phyloP scores from a whole-genome alignment of 2,888 invertebrate species.

The Ornithoptera priamus region DNA sequence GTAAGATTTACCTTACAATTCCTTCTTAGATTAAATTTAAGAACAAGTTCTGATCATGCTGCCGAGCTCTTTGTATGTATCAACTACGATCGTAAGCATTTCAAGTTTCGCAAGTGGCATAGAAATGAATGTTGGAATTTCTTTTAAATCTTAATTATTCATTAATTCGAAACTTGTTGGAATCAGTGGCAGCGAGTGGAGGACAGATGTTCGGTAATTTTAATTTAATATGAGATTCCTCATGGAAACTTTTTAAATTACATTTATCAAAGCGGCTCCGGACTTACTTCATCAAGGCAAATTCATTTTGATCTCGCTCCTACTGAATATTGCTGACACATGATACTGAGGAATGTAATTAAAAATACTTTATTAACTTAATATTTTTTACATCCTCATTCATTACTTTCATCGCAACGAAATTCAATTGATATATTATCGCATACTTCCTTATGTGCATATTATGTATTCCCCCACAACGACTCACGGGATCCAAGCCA shows the following conservation, averaged over 20 bases:
- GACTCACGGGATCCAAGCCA: no score
- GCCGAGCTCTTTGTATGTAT: no score
- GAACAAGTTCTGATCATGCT: no score
- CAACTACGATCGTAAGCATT: no score
- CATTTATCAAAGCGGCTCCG: conserved; percentile 38
- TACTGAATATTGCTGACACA: conserved; percentile 5
- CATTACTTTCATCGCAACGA: no score
- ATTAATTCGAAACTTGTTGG: conserved; percentile 61
- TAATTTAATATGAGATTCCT: conserved; percentile 66
- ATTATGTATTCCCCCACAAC: no score
- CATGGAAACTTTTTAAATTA: conserved; percentile 68
- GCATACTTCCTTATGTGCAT: no score
- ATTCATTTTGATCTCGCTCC: conserved; percentile 9
- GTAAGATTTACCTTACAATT: no score
- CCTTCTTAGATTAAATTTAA: no score
- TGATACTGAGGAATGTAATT: neutral
- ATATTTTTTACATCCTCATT: no score
- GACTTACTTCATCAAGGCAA: conserved; percentile 20
- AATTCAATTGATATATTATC: no score
- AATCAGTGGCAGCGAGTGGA: conserved; percentile 52
- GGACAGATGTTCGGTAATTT: conserved; percentile 71
- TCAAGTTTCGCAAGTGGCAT: neutral
- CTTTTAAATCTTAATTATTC: conserved; percentile 52
- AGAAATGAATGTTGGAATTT: conserved; percentile 3
- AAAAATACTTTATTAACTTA: no score